A percentile compares a stretch with the other conserved stretches of the same genome.
Evolutionary conservation across 2,888 invertebrate species (phyloP).

Genomic region (Epistrophella euchroma): DNA sequence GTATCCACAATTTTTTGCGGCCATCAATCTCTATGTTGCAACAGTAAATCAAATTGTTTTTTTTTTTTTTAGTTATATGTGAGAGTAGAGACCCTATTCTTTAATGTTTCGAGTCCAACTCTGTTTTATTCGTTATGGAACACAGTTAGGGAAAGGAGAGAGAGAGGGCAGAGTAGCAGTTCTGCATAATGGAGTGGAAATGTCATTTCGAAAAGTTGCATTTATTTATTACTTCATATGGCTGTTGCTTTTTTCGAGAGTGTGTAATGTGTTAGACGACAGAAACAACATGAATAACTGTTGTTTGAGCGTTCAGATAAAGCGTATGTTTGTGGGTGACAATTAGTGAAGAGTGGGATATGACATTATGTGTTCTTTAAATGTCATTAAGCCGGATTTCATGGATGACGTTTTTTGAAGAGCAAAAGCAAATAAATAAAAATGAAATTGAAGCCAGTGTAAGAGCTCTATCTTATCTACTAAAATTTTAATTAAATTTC

Average conservation of each 20-base stretch:
- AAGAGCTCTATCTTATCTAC: no score
- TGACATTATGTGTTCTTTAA: conserved; percentile 43
- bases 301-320: conserved; percentile 27
- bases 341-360: conserved; percentile 59
- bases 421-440: background rate
- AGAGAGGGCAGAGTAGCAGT: conserved; percentile 1
- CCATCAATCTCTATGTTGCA: conserved; percentile 73
- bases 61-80: conserved; percentile 9
- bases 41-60: conserved; percentile 75
- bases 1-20: conserved; percentile 73
- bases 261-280: background rate
- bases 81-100: conserved; percentile 5
- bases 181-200: conserved; percentile 76
- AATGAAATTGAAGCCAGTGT: no score
- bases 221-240: conserved; percentile 68
- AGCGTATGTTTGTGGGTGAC: conserved; percentile 71
- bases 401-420: background rate
- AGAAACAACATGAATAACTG: conserved; percentile 58
- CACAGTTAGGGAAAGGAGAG: background rate
- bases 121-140: conserved; percentile 53
- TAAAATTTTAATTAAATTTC: no score
- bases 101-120: conserved; percentile 49
- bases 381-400: conserved; percentile 37
- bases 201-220: conserved; percentile 76
- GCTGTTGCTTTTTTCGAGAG: conserved; percentile 11